A percentile compares a stretch with the other conserved stretches of the same genome.
These are phyloP conservation scores for Penaeus chinensis DNA, from an alignment of 1,140 invertebrate genomes.

Conservation along the genomic window DNA sequence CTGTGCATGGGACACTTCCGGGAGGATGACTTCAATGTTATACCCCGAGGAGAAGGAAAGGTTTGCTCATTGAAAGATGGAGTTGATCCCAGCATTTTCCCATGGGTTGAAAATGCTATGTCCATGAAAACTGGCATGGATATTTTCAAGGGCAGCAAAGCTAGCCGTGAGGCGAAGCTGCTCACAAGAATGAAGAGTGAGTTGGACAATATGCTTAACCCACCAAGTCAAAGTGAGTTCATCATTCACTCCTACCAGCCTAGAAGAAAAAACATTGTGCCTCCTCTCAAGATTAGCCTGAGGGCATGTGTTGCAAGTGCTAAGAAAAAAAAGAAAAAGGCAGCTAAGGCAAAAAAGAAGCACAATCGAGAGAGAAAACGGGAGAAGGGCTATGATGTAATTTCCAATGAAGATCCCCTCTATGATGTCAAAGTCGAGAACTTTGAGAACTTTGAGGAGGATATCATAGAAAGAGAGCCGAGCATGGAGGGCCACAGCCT, in stretches of 20 bases:
- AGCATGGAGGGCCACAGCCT: background rate
- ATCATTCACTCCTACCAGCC: no score
- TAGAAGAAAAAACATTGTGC: no score
- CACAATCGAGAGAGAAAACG: background rate
- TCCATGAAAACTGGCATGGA: background rate
- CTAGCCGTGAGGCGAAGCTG: conserved; percentile 19
- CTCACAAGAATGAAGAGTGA: conserved; percentile 10
- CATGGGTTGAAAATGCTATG: background rate
- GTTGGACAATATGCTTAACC: conserved; percentile 15
- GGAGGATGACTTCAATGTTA: background rate
- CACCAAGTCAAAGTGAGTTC: background rate
- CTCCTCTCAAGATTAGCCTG: no score
- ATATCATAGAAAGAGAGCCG: conserved; percentile 4
- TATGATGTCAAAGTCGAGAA: conserved; percentile 27
- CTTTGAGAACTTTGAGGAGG: conserved; percentile 22
- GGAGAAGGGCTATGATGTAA: background rate
- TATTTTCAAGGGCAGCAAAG: conserved; percentile 6
- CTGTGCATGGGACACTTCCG: conserved; percentile 19
- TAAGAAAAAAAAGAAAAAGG: background rate
- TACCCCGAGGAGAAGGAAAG: conserved; percentile 11
- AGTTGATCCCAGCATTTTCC: conserved; percentile 20
- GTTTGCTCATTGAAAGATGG: background rate
- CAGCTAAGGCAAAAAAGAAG: conserved; percentile 1
- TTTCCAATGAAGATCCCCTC: conserved; percentile 2
- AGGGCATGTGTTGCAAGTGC: background rate